phyloP scores from a whole-genome alignment of 2,113 vertebrate species.

The Sinosuthora webbiana region DNA sequence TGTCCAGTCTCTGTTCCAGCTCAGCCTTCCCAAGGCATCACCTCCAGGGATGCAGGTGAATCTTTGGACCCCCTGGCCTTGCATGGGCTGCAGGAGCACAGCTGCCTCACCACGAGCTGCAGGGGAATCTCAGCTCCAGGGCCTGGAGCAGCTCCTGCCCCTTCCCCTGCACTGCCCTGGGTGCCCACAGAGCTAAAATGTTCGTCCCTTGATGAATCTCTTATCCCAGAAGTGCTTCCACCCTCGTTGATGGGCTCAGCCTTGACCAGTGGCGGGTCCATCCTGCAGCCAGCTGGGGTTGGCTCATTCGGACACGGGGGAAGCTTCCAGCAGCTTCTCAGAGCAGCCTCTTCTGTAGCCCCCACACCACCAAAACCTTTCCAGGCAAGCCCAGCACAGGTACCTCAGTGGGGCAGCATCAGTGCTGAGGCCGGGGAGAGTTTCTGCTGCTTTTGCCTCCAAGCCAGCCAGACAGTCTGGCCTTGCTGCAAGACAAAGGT shows the following conservation, averaged over 20 bases:
- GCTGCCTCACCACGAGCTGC: neutral
- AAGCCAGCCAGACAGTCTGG: neutral
- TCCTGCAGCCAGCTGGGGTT: neutral
- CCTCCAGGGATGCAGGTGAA: neutral
- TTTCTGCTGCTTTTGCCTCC: neutral
- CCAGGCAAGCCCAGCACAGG: neutral
- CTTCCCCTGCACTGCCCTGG: neutral
- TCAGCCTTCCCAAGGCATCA: too few species aligned
- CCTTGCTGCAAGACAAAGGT: neutral
- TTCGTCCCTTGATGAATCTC: neutral
- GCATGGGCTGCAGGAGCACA: neutral
- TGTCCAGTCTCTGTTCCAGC: too few species aligned
- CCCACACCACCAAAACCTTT: neutral
- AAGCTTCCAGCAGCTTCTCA: neutral
- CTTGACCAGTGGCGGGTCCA: rapidly evolving
- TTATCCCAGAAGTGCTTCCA: neutral
- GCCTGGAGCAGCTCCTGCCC: neutral
- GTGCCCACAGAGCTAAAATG: neutral
- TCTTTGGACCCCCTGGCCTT: neutral
- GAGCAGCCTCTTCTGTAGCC: neutral
- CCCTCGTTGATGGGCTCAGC: neutral
- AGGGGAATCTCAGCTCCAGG: neutral
- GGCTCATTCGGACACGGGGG: rapidly evolving
- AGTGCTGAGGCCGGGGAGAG: neutral
- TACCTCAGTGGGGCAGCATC: neutral